phyloP scores from a whole-genome alignment of 2,113 vertebrate species.

The Muscicapa adusta region DNA sequence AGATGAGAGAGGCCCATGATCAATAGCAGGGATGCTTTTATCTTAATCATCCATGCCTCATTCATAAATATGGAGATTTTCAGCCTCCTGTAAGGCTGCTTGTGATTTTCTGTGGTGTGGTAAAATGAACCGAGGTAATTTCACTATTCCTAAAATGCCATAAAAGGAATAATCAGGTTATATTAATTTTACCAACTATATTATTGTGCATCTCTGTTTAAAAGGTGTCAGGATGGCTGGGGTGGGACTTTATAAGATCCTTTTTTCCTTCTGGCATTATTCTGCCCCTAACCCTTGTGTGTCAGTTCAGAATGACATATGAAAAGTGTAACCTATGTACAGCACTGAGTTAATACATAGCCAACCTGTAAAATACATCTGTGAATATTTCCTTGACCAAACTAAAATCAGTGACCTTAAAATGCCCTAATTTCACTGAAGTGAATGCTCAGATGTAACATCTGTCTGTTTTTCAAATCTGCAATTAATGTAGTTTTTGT shows the following conservation, averaged over 20 bases:
- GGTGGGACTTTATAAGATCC: neutral
- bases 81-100: neutral
- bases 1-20: constrained; percentile 49
- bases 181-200: neutral
- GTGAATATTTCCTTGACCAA: neutral
- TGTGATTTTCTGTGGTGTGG: constrained; percentile 28
- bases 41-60: constrained; percentile 60
- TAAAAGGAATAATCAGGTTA: neutral
- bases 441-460: neutral
- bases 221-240: neutral
- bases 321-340: neutral
- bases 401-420: neutral
- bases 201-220: neutral
- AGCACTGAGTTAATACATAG: neutral
- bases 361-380: neutral
- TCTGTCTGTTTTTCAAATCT: neutral
- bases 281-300: neutral
- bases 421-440: neutral
- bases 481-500: neutral
- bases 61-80: constrained; percentile 63
- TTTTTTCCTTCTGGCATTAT: neutral
- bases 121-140: constrained; percentile 3
- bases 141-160: neutral
- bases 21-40: constrained; percentile 64
- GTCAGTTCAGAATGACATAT: neutral